Base-by-base conservation (phyloP, 2,797 vertebrate genomes). In the Tinamus major region DNA sequence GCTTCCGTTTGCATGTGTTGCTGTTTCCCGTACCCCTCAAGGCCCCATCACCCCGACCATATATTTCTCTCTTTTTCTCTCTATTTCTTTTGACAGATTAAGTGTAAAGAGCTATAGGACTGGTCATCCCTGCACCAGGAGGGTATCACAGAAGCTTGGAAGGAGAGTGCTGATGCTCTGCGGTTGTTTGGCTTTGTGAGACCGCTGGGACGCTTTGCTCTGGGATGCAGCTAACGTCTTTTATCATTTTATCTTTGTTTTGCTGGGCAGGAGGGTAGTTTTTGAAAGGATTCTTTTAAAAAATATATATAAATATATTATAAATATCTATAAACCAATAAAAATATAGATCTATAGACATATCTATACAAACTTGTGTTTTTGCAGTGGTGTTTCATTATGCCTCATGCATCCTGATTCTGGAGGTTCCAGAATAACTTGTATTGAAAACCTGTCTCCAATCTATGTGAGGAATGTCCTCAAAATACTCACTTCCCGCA, bases 221-320 rank as follows among this genome's bases (percentile, higher is more conserved):
- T 72, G 83, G 87, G 92, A 59, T 49, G 48, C 79, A 92, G 89
- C 79, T 92, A 86, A 75, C 64, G 14, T 94, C 89, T 94, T 85
- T 78, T 85, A 92, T 96, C 93, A 87, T 95, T 96, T 95, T 65
- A 94, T 94, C 93, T 93, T 94, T 84, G 95, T 94, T 97, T 95
- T 95, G 85, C 96, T 97, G 95, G 94, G 79, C 96, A 93, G 91
- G 94, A 96, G 80, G 94, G 86, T 94, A 94, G 94, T 76, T 95
- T 96, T 94, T 89, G 90, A 83, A 86, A 91, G 97, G 97, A 93
- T 97, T 98, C 91, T 98, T 98, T 94, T 91, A 87, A 96, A 96
- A 95, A 93, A 91, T 35, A 35, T 68, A 87, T 97, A 97, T 86
- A 96, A 96, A 94, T 97, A 95, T 97, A 97, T 98, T 97, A 96